Evolutionary conservation across 2,113 vertebrate genomes (phyloP), one percentile per base, ranked within the genome.

Genomic region (Natator depressus): DNA sequence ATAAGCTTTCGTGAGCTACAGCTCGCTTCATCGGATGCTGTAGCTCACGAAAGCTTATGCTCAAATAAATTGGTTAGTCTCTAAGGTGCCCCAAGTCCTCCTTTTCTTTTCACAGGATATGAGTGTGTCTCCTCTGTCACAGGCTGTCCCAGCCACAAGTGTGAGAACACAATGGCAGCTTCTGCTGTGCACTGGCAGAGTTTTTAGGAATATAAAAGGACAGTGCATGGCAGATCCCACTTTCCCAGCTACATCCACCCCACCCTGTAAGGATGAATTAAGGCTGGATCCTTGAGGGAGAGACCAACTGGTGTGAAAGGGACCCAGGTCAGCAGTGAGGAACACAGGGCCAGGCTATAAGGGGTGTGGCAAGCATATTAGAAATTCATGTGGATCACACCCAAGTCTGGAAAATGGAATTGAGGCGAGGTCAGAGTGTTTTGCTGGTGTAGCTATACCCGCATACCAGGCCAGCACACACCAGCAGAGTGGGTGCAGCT

Each of bases 361-460:
- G 2, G 0, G 10, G 47, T 19, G 2, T 31, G 42, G 22, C 1
- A 6, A 29, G 10, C 12, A 0, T n/a, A 20, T 12, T 24, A 1
- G 6, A 0, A 9, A 47, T 25, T 16, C 35, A 20, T 54, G 10
- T 3, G 8, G 75, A 9, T 12, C 79, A 2, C n/a, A 31, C 29
- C 62, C 62, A 69, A 29, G 16, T 69, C 8, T 69, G 62, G 59
- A 35, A 31, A 62, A 62, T 3, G 13, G 35, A n/a, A 9, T 20
- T n/a, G 35, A n/a, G 35, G n/a, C 8, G 8, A 69, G 62, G 35
- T 65, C 31, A 8, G 31, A n/a, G 6, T 19, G 31, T 6, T 65
- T 65, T n/a, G 14, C 62, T 9, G 35, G 14, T 13, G 31, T 6
- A 31, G 29, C 25, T 29, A 13, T 62, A 5, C 29, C 29, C 5